Conservation (phyloP, 1,140 invertebrate species). For the Vollenhovia emeryi region DNA sequence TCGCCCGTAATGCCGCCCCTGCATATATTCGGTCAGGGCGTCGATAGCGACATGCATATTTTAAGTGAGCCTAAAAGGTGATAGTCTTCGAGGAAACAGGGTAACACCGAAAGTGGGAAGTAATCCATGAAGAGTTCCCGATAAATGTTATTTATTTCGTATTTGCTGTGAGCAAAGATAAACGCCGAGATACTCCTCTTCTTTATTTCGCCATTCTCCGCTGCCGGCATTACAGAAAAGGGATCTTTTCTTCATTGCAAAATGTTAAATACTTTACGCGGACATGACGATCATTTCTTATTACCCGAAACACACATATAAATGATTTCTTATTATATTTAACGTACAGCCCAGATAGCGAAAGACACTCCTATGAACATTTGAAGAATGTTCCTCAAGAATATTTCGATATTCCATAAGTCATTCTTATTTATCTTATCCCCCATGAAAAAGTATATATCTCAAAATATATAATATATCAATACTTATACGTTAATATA, state of each 20-base stretch:
- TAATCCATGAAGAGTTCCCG: neutral
- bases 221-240: neutral
- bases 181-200: neutral
- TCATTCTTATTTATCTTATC: too few species aligned
- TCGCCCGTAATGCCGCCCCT: slow-evolving; percentile 46
- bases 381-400: too few species aligned
- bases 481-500: too few species aligned
- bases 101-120: slow-evolving; percentile 20
- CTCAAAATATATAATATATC: too few species aligned
- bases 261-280: neutral
- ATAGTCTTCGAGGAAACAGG: slow-evolving; percentile 67
- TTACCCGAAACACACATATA: neutral
- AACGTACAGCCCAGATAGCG: too few species aligned
- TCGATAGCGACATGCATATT: slow-evolving; percentile 69
- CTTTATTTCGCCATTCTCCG: neutral
- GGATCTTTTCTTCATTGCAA: neutral
- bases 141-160: slow-evolving; percentile 55
- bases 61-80: slow-evolving; percentile 64
- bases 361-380: too few species aligned
- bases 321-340: neutral
- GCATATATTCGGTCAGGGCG: slow-evolving; percentile 55
- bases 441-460: too few species aligned
- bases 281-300: neutral
- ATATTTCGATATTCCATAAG: too few species aligned
- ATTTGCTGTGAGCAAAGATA: slow-evolving; percentile 10